Conservation (phyloP, 2,113 vertebrate genomes). For the Orycteropus afer region DNA sequence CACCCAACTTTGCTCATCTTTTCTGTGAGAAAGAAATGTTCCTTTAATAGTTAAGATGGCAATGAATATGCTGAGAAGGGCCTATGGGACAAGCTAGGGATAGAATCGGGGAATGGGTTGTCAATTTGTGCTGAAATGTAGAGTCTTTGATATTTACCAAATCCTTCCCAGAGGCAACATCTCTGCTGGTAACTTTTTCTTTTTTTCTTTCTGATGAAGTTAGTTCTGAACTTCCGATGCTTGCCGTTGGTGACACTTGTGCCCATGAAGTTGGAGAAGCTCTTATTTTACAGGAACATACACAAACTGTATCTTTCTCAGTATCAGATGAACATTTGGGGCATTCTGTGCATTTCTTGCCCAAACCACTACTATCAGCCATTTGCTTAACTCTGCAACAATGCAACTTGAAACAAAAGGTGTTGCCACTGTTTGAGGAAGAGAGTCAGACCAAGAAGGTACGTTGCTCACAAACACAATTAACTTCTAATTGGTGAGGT, state of each 20-base stretch:
- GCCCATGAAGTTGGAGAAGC: constrained; percentile 11
- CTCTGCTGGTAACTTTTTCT: constrained; percentile 41
- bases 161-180: constrained; percentile 27
- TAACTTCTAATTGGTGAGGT: constrained; percentile 50
- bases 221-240: constrained; percentile 18
- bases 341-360: constrained; percentile 50
- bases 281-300: constrained; percentile 40
- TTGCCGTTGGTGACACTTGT: constrained; percentile 67
- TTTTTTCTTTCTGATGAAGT: constrained; percentile 42
- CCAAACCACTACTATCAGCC: constrained; percentile 62
- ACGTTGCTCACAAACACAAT: constrained; percentile 41
- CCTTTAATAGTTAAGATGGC: constrained; percentile 35
- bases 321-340: background rate
- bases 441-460: background rate
- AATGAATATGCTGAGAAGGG: background rate
- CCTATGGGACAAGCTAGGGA: background rate
- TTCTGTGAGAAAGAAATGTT: background rate
- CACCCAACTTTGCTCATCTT: constrained; percentile 54
- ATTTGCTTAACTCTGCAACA: constrained; percentile 62
- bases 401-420: constrained; percentile 62
- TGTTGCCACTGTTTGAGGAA: constrained; percentile 68
- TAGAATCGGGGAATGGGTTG: background rate
- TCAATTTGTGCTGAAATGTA: background rate
- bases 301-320: background rate
- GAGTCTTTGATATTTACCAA: constrained; percentile 68